Evolutionary conservation across 2,888 invertebrate species (phyloP).

Genomic region (Tromatobia lineatoria): DNA sequence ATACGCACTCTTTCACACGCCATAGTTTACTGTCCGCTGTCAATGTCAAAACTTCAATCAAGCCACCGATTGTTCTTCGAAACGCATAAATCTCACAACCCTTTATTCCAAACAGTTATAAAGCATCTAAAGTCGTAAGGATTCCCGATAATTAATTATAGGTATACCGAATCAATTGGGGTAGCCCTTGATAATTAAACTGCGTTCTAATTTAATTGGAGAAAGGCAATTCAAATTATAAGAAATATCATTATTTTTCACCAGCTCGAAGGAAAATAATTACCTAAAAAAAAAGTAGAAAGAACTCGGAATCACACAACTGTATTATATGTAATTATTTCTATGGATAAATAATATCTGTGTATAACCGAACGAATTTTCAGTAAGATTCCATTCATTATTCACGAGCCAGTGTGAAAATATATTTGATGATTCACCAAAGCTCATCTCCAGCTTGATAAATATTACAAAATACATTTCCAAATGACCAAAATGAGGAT

Average conservation of each 20-base stretch:
- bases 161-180: no score
- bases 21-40: background rate
- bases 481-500: background rate
- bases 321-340: background rate
- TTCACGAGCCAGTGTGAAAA: no score
- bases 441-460: no score
- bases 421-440: no score
- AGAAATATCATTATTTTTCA: no score
- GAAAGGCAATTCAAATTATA: no score
- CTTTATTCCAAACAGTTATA: no score
- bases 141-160: background rate
- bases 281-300: no score
- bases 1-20: no score
- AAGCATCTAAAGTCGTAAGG: background rate
- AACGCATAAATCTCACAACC: background rate
- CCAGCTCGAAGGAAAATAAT: no score
- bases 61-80: background rate
- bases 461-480: background rate
- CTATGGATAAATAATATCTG: background rate
- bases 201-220: no score
- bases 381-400: background rate
- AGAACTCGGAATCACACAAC: background rate
- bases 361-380: background rate
- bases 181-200: no score
- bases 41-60: constrained; percentile 1